Percentiles rank a stretch among this genome's conserved stretches.
These are phyloP conservation scores for Sorex araneus DNA, from an alignment of 2,113 vertebrate species.

Conservation along the genomic window DNA sequence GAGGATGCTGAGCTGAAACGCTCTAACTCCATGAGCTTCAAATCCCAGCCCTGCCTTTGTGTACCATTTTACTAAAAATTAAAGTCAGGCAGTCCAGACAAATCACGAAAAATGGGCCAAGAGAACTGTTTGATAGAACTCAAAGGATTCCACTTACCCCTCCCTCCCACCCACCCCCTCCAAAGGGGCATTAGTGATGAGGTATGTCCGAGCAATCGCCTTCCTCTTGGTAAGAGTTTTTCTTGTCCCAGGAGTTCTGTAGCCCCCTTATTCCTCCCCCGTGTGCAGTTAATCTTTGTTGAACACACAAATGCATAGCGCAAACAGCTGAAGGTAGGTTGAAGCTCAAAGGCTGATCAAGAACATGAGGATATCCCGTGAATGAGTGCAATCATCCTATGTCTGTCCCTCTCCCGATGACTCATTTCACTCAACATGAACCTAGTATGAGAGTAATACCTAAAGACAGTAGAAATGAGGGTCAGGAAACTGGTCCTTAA, in stretches of 20 bases:
- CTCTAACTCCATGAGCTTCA: not conserved
- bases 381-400: no score
- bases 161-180: no score
- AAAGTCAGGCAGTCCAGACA: not conserved
- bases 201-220: no score
- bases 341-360: not conserved
- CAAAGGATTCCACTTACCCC: not conserved
- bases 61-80: not conserved
- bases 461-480: no score
- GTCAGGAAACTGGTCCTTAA: no score
- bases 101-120: not conserved
- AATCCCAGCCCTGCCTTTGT: not conserved
- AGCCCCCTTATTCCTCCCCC: not conserved
- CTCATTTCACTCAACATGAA: no score
- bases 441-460: no score
- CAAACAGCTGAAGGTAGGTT: not conserved
- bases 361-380: no score
- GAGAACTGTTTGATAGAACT: not conserved
- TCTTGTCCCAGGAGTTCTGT: no score
- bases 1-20: not conserved
- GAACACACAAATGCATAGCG: not conserved
- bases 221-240: no score
- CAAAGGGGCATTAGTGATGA: no score
- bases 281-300: not conserved
- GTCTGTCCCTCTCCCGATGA: no score